phyloP scores from a whole-genome alignment of 2,888 invertebrate species.

The Pantelozetes paolii region DNA sequence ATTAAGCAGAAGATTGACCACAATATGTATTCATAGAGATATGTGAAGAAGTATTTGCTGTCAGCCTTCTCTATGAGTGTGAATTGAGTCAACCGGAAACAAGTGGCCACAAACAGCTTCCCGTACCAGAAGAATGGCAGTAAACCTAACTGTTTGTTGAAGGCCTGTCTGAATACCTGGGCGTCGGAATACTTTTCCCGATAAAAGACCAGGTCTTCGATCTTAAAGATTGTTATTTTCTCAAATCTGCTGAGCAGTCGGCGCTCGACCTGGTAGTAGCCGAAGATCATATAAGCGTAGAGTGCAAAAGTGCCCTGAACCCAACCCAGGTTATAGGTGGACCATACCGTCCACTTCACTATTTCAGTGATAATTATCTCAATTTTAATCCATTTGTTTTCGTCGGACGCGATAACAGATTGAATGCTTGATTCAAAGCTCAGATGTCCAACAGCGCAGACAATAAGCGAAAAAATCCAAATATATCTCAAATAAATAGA shows the following conservation, averaged over 20 bases:
- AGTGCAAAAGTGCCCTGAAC: not conserved
- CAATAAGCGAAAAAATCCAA: slow-evolving; percentile 4
- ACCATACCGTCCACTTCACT: slow-evolving; percentile 10
- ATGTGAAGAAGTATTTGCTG: not conserved
- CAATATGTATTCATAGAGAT: not conserved
- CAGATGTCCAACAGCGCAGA: slow-evolving; percentile 16
- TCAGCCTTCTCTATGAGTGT: not conserved
- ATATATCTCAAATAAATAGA: slow-evolving; percentile 9
- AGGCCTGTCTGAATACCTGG: not conserved
- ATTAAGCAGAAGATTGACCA: not conserved
- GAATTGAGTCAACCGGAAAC: slow-evolving; percentile 8
- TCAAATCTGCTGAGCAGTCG: not conserved
- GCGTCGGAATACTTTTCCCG: not conserved
- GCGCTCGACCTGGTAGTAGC: not conserved
- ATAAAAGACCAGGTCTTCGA: slow-evolving; percentile 15
- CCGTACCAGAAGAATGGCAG: slow-evolving; percentile 21
- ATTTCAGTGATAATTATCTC: not conserved
- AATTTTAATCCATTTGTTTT: not conserved
- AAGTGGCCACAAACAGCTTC: slow-evolving; percentile 22
- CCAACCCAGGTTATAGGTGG: slow-evolving; percentile 19
- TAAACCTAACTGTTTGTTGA: not conserved
- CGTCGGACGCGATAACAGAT: not conserved
- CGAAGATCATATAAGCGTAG: slow-evolving; percentile 14
- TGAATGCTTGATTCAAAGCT: slow-evolving; percentile 19
- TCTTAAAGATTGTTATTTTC: not conserved